phyloP scores from a whole-genome alignment of 2,113 vertebrate species.

The Neolamprologus fasciatus region DNA sequence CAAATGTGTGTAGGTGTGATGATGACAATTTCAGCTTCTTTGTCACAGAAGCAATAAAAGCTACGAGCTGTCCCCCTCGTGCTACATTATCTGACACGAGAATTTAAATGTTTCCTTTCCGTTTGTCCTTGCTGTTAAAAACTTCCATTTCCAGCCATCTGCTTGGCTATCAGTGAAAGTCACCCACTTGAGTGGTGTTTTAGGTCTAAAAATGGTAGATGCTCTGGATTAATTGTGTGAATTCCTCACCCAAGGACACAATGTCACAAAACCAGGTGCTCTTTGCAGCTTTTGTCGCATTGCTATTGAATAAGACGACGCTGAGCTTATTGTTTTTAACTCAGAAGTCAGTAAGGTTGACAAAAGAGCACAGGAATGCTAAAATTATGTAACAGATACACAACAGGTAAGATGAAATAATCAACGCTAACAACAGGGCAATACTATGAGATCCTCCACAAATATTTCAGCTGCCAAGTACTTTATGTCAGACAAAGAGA shows the following conservation, averaged over 20 bases:
- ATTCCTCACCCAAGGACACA: conserved; percentile 35
- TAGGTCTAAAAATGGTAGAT: neutral
- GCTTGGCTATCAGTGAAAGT: conserved; percentile 9
- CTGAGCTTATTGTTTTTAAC: neutral
- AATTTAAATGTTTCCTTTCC: neutral
- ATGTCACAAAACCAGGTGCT: conserved; percentile 38
- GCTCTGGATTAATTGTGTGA: neutral
- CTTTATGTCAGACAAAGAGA: neutral
- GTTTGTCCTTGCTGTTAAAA: neutral
- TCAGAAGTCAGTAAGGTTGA: neutral
- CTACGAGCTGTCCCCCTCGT: neutral
- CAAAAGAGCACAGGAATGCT: neutral
- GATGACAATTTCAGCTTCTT: neutral
- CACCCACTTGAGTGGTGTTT: conserved; percentile 6
- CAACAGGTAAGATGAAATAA: neutral
- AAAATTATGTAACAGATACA: neutral
- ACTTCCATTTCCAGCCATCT: neutral
- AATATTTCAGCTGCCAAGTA: neutral
- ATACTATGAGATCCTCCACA: neutral
- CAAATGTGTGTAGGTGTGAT: neutral
- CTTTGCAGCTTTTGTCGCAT: conserved; percentile 18
- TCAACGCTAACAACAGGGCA: neutral
- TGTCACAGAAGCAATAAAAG: neutral
- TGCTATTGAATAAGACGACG: neutral
- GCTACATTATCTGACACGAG: neutral